Evolutionary conservation across 2,113 vertebrate species (phyloP).

Genomic region (Felis chaus): DNA sequence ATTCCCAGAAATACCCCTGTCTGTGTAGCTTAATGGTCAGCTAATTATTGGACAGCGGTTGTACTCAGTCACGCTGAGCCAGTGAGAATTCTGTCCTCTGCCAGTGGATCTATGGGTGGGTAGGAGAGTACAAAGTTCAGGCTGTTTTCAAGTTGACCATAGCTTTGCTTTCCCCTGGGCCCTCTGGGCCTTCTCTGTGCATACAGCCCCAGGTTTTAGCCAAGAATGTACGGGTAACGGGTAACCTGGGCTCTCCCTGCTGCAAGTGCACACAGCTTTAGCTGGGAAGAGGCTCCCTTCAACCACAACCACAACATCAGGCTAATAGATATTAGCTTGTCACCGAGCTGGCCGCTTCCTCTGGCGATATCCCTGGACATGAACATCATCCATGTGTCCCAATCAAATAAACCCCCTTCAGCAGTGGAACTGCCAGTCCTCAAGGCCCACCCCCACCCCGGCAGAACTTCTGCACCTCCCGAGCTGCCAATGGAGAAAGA

Average conservation of each 20-base stretch:
- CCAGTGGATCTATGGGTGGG: neutral
- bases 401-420: neutral
- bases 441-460: neutral
- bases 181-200: neutral
- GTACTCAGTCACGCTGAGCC: neutral
- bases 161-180: neutral
- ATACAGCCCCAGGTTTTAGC: neutral
- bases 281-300: neutral
- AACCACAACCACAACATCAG: neutral
- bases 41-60: neutral
- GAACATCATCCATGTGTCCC: fast-evolving
- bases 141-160: neutral
- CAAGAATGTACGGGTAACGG: neutral
- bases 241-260: neutral
- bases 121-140: neutral
- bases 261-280: neutral
- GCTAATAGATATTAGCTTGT: neutral
- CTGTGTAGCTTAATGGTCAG: neutral
- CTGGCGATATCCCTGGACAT: neutral
- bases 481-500: neutral
- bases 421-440: neutral
- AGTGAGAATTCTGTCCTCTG: neutral
- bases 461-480: neutral
- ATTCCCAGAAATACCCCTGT: neutral
- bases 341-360: neutral